Evolutionary conservation across 2,888 invertebrate species (phyloP), one percentile per base, ranked within the genome.

Genomic region (Hyppa rectilinea): DNA sequence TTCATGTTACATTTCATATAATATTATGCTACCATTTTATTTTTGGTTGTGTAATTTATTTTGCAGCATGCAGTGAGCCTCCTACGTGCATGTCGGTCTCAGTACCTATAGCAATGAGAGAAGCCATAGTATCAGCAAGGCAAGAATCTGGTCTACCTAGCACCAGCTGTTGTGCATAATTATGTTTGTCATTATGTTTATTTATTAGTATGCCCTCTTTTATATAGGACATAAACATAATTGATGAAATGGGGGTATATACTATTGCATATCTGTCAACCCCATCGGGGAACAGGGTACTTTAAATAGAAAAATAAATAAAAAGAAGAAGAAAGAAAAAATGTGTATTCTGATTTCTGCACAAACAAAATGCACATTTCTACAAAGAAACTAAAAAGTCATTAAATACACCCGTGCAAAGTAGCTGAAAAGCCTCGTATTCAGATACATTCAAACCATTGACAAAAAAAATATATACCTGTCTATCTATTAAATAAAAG

Each of bases 51-150:
- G 10, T 29, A 10, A 52, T 52, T 40, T 40, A 26, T 45, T 67
- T 85, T 86, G 12, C 71, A 96, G 96, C 92, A 58, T 90, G 91
- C 55, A 94, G 92, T 12, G 96, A 96, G 80, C 96, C 96, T 0
- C 90, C 96, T 0, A 82, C 92, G 3, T 93, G 93, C 72, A 84
- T 95, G 84, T 78, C 93, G 0, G 84, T 94, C 6, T 85, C 88
- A 0, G 87, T 94, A 2, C 91, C 96, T 9, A 90, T 97, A 56
- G 97, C 97, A 0, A 92, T 97, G 50, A 92, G 97, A 52, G 90
- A 96, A 73, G 97, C 97, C 1, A 87, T 97, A 20, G 91, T 96
- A 65, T 94, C 96, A 5, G 97, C 97, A 0, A 92, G 97, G 83
- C 84, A 83, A n/a, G 97, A 97, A 78, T 92, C 95, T 55, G 96